Evolutionary conservation across 2,113 vertebrate genomes (phyloP).

Genomic region (Neoarius graeffei): DNA sequence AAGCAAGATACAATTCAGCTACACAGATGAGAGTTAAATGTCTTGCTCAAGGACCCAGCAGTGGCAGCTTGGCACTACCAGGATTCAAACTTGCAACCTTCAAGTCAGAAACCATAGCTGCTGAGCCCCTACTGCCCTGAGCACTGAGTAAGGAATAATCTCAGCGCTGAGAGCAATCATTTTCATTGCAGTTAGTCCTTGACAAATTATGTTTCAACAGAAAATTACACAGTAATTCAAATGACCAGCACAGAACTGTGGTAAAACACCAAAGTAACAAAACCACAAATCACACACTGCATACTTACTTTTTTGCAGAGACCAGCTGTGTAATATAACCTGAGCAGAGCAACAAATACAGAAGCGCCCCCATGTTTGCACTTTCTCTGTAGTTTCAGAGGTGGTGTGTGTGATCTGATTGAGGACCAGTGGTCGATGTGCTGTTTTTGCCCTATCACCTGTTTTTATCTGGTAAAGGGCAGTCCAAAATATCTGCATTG

Average conservation of each 20-base stretch:
- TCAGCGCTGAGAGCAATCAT: neutral
- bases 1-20: neutral
- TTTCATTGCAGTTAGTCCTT: neutral
- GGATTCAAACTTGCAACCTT: neutral
- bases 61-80: neutral
- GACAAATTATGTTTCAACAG: neutral
- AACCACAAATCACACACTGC: neutral
- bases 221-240: neutral
- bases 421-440: neutral
- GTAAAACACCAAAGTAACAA: neutral
- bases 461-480: neutral
- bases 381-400: neutral
- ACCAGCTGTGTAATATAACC: constrained; percentile 21
- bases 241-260: neutral
- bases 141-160: neutral
- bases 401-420: neutral
- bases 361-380: constrained; percentile 11
- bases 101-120: neutral
- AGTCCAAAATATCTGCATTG: constrained; percentile 5
- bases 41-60: neutral
- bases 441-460: neutral
- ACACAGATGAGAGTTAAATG: neutral
- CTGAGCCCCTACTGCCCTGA: too few species aligned
- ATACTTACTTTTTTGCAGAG: constrained; percentile 32
- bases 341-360: constrained; percentile 35